phyloP scores from a whole-genome alignment of 2,888 invertebrate genomes.

The Scaptomyza caliginosa region DNA sequence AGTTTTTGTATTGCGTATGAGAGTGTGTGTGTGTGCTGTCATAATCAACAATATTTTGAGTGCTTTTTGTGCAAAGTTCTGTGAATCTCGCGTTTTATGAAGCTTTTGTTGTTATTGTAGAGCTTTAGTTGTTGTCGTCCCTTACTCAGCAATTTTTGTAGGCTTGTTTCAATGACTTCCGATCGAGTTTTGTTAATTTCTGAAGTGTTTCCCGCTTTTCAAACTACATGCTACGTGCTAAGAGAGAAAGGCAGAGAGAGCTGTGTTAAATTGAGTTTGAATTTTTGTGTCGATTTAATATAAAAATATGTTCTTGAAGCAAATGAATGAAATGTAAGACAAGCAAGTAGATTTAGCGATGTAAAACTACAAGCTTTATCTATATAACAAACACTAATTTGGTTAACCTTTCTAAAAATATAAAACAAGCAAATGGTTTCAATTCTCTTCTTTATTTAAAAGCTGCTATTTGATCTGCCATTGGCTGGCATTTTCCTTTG shows the following conservation, averaged over 20 bases:
- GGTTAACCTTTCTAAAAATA: constrained; percentile 10
- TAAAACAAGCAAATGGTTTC: constrained; percentile 16
- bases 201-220: constrained; percentile 27
- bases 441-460: background rate
- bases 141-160: constrained; percentile 15
- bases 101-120: constrained; percentile 26
- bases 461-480: background rate
- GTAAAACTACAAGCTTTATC: no score
- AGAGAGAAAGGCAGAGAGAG: no score
- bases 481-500: constrained; percentile 13
- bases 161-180: constrained; percentile 58
- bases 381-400: constrained; percentile 3
- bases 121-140: constrained; percentile 24
- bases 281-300: no score
- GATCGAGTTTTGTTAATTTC: constrained; percentile 65
- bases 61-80: constrained; percentile 71
- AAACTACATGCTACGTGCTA: constrained; percentile 16
- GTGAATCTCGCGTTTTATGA: constrained; percentile 28
- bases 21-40: constrained; percentile 36
- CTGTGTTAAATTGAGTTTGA: constrained; percentile 16
- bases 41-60: constrained; percentile 77
- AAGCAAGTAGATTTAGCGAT: no score
- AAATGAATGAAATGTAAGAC: no score
- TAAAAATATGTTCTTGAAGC: no score
- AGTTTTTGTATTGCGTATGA: constrained; percentile 10